These are phyloP conservation scores for Athalia cordata DNA, from an alignment of 2,888 invertebrate species.

Conservation along the genomic window DNA sequence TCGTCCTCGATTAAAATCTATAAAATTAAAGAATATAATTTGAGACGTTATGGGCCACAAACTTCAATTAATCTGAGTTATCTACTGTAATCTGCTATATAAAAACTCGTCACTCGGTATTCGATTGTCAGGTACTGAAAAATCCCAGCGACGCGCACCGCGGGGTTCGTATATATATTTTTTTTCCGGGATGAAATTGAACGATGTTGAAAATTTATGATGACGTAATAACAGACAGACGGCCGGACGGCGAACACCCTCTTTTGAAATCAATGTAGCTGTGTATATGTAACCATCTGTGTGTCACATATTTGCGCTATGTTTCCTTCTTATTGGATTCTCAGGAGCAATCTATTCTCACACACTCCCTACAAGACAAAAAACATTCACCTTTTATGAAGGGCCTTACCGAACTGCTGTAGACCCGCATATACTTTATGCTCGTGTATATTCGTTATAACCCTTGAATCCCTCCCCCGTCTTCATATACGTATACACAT, in stretches of 20 bases:
- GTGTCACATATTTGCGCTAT: not conserved
- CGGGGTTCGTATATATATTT: not conserved
- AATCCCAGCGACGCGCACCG: slow-evolving; percentile 1
- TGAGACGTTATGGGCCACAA: too few relatives aligned
- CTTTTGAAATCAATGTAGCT: slow-evolving; percentile 21
- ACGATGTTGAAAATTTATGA: slow-evolving; percentile 51
- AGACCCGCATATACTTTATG: not conserved
- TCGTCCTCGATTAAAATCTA: not conserved
- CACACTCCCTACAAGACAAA: slow-evolving; percentile 51
- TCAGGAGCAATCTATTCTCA: slow-evolving; percentile 45
- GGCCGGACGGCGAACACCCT: slow-evolving; percentile 16
- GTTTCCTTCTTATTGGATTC: slow-evolving; percentile 50
- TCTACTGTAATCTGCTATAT: too few relatives aligned
- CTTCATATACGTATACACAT: slow-evolving; percentile 33
- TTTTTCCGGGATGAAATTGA: slow-evolving; percentile 45
- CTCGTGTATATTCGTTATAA: not conserved
- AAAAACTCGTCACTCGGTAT: too few relatives aligned
- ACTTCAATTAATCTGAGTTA: too few relatives aligned
- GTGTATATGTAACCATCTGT: not conserved
- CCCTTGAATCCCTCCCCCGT: slow-evolving; percentile 45
- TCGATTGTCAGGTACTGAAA: slow-evolving; percentile 9
- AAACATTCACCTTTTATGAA: slow-evolving; percentile 48
- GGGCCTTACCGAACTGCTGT: slow-evolving; percentile 45
- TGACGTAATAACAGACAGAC: slow-evolving; percentile 47
- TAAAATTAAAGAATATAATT: too few relatives aligned